A percentile compares a stretch with the other conserved stretches of the same genome.
Evolutionary conservation across 2,113 vertebrate species (phyloP).

Genomic region (Bombycilla garrulus): DNA sequence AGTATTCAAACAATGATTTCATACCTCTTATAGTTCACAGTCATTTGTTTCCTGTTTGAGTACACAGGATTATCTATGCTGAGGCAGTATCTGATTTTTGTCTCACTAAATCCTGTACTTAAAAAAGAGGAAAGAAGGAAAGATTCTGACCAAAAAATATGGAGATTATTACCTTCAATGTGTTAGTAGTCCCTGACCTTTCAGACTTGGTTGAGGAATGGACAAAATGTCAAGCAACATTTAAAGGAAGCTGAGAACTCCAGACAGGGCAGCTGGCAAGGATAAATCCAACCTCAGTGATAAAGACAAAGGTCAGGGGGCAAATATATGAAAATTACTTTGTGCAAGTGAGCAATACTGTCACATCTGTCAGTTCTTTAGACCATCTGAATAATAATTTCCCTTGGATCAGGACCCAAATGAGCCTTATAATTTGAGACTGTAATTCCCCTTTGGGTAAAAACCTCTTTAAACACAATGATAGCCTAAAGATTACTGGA

Average conservation of each 20-base stretch:
- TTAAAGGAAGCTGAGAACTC: background rate
- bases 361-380: background rate
- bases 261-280: background rate
- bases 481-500: background rate
- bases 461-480: background rate
- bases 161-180: background rate
- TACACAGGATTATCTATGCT: background rate
- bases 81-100: background rate
- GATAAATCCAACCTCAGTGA: background rate
- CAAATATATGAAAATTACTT: slow-evolving; percentile 17
- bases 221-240: background rate
- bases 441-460: background rate
- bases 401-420: background rate
- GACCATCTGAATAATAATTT: background rate
- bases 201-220: background rate
- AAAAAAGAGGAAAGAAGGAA: background rate
- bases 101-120: background rate
- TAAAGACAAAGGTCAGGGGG: background rate
- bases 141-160: background rate
- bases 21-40: background rate
- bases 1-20: background rate
- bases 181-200: background rate
- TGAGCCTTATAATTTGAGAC: background rate
- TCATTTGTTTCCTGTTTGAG: background rate
- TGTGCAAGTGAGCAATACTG: background rate